phyloP scores from a whole-genome alignment of 2,113 vertebrate species.

The Myotis lucifugus region DNA sequence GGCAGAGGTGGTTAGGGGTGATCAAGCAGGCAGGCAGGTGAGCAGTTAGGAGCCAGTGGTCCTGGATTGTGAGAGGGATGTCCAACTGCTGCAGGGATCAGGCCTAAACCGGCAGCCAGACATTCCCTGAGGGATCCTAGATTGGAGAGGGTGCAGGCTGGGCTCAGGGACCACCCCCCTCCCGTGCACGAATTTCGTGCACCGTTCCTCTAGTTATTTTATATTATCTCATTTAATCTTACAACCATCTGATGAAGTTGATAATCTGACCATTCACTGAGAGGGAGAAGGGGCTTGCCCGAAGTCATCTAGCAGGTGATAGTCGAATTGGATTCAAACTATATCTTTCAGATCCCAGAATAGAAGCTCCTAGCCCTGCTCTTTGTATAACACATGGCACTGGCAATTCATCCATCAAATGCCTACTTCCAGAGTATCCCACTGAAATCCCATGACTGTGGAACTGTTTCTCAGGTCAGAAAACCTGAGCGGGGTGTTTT shows the following conservation, averaged over 20 bases:
- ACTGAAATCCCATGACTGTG: not conserved
- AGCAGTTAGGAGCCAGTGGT: too few species aligned
- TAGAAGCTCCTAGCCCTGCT: not conserved
- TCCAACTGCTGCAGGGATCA: too few species aligned
- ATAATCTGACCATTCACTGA: not conserved
- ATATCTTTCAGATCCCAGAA: not conserved
- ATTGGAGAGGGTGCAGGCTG: too few species aligned
- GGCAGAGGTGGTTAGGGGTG: too few species aligned
- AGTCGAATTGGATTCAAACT: not conserved
- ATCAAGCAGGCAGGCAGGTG: too few species aligned
- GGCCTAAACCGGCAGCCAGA: too few species aligned
- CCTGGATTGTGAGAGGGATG: too few species aligned
- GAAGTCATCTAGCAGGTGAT: not conserved
- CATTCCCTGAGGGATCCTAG: too few species aligned
- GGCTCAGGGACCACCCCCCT: too few species aligned
- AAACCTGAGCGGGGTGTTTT: not conserved
- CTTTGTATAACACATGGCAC: not conserved
- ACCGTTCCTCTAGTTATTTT: not conserved
- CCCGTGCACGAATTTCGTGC: rapidly evolving
- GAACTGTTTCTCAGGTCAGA: not conserved
- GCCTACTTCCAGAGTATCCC: not conserved
- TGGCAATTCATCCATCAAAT: not conserved
- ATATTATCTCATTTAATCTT: not conserved
- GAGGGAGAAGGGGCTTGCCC: not conserved
- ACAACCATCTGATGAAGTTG: not conserved